These are phyloP conservation scores for Cygnus buccinator DNA, from an alignment of 2,113 vertebrate species.

Conservation along the genomic window DNA sequence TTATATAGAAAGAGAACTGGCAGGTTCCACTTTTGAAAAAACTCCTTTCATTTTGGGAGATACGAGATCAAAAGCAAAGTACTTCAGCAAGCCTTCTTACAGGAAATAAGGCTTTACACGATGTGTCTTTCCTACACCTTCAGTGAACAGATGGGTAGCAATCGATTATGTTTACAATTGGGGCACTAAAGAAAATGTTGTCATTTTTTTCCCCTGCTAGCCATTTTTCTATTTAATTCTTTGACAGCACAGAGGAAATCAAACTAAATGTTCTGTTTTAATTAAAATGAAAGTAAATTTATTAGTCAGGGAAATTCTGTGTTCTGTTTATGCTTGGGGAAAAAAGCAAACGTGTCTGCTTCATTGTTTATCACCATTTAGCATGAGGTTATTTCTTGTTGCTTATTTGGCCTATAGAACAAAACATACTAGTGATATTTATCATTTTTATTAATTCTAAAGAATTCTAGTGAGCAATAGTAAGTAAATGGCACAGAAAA, in stretches of 20 bases:
- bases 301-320: constrained; percentile 54
- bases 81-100: background rate
- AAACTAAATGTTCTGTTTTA: constrained; percentile 75
- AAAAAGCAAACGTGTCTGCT: constrained; percentile 51
- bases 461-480: background rate
- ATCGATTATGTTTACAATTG: constrained; percentile 58
- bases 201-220: constrained; percentile 61
- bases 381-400: background rate
- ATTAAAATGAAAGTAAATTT: constrained; percentile 77
- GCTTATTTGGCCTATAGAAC: constrained; percentile 20
- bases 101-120: constrained; percentile 24
- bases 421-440: background rate
- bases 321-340: constrained; percentile 57
- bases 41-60: background rate
- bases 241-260: constrained; percentile 68
- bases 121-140: constrained; percentile 6
- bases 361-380: constrained; percentile 51
- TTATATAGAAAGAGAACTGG: background rate
- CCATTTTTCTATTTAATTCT: constrained; percentile 70
- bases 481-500: constrained; percentile 7
- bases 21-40: background rate
- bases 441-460: constrained; percentile 1
- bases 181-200: constrained; percentile 64
- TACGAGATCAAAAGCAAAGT: background rate
- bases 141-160: constrained; percentile 75